Conservation (phyloP, 2,797 vertebrate species). For the Psittacula echo region DNA sequence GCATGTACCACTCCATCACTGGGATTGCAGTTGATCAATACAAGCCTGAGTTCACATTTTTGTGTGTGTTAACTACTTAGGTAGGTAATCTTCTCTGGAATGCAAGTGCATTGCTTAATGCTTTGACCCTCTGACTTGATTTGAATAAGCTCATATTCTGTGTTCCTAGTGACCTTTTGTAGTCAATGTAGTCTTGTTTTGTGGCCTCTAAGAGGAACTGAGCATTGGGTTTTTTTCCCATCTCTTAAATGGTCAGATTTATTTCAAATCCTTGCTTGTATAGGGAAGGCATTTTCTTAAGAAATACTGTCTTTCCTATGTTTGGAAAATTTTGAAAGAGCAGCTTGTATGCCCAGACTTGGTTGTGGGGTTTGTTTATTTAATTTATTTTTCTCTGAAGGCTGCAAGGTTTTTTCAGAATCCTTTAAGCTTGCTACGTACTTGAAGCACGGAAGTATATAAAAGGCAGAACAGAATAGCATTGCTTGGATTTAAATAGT, state of each 20-base stretch:
- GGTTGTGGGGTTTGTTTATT: not conserved
- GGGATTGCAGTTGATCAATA: not conserved
- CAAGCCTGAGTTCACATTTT: not conserved
- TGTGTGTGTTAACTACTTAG: not conserved
- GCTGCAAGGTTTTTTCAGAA: not conserved
- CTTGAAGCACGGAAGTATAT: not conserved
- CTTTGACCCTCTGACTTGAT: slow-evolving; percentile 18
- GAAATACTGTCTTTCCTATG: not conserved
- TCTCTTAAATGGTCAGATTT: not conserved
- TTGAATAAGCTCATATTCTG: not conserved
- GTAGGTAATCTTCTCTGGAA: not conserved
- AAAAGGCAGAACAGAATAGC: not conserved
- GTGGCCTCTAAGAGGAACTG: not conserved
- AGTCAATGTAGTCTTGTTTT: not conserved
- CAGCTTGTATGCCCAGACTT: not conserved
- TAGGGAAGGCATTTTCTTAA: not conserved
- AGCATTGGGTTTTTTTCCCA: fast-evolving
- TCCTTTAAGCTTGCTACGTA: not conserved
- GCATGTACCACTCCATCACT: not conserved
- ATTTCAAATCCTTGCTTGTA: not conserved
- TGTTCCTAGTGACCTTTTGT: not conserved
- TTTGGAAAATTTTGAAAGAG: not conserved
- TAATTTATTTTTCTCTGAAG: not conserved
- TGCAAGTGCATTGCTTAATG: not conserved
- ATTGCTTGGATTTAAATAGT: not conserved